A percentile compares a stretch with the other conserved stretches of the same genome.
These are phyloP conservation scores for Brienomyrus brachyistius DNA, from an alignment of 2,113 vertebrate species.

Conservation along the genomic window DNA sequence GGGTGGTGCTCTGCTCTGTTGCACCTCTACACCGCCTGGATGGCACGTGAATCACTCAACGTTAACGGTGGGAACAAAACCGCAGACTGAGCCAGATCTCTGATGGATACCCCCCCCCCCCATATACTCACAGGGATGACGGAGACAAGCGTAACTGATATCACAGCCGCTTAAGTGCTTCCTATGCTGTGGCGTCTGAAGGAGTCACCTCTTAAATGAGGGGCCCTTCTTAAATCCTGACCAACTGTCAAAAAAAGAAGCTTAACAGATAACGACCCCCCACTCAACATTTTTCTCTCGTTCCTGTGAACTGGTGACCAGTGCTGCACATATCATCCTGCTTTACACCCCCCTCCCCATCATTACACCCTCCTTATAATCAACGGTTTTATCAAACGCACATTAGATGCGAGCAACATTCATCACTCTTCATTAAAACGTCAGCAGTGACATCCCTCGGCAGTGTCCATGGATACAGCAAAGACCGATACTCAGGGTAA, in stretches of 20 bases:
- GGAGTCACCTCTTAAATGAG: neutral
- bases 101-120: neutral
- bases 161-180: neutral
- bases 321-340: neutral
- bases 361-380: neutral
- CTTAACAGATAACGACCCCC: neutral
- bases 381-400: neutral
- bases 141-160: neutral
- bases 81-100: neutral
- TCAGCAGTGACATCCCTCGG: neutral
- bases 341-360: neutral
- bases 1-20: neutral
- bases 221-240: neutral
- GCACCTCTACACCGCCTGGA: neutral
- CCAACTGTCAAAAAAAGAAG: neutral
- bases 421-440: neutral
- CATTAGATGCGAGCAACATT: neutral
- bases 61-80: constrained; percentile 2
- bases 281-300: neutral
- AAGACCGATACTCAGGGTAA: neutral
- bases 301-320: neutral
- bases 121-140: neutral
- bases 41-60: neutral
- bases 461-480: neutral
- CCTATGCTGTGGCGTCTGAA: neutral